Percentiles rank a stretch among this genome's conserved stretches.
These are phyloP conservation scores for Metopia argyrocephala DNA, from an alignment of 2,888 invertebrate species.

Conservation along the genomic window DNA sequence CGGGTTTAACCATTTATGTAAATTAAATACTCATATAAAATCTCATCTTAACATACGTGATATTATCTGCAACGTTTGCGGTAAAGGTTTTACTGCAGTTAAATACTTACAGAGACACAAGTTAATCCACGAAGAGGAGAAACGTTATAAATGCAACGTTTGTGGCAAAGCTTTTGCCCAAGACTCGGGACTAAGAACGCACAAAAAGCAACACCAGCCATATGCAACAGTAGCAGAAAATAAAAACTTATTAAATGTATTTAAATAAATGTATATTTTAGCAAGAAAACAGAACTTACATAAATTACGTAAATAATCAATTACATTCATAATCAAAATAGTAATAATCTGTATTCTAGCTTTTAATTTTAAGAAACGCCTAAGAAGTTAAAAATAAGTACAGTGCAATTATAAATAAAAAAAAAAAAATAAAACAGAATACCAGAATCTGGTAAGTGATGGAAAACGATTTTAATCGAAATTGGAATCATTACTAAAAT, in stretches of 20 bases:
- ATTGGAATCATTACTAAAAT: too few species aligned
- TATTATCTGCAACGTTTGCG: slow-evolving; percentile 70
- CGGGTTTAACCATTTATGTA: slow-evolving; percentile 55
- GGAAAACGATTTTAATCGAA: too few species aligned
- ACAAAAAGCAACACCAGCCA: slow-evolving; percentile 54
- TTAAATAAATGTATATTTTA: slow-evolving; percentile 2
- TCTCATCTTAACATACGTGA: slow-evolving; percentile 72
- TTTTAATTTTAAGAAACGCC: too few species aligned
- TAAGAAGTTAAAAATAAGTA: too few species aligned
- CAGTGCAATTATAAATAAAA: too few species aligned
- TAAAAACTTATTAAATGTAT: slow-evolving; percentile 45
- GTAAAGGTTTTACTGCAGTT: slow-evolving; percentile 67
- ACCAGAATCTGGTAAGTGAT: too few species aligned
- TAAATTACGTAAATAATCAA: slow-evolving; percentile 15
- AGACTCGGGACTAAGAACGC: slow-evolving; percentile 68
- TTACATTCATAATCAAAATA: background rate
- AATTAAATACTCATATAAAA: slow-evolving; percentile 68
- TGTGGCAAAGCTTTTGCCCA: slow-evolving; percentile 72
- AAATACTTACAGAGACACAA: slow-evolving; percentile 70
- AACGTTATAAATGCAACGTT: slow-evolving; percentile 72
- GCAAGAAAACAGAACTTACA: slow-evolving; percentile 44
- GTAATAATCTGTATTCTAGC: too few species aligned
- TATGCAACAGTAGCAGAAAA: slow-evolving; percentile 38
- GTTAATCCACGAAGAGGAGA: slow-evolving; percentile 69
- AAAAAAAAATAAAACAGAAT: too few species aligned